A percentile compares a stretch with the other conserved stretches of the same genome.
Evolutionary conservation across 2,797 vertebrate species (phyloP).

Genomic region (Catharus ustulatus): DNA sequence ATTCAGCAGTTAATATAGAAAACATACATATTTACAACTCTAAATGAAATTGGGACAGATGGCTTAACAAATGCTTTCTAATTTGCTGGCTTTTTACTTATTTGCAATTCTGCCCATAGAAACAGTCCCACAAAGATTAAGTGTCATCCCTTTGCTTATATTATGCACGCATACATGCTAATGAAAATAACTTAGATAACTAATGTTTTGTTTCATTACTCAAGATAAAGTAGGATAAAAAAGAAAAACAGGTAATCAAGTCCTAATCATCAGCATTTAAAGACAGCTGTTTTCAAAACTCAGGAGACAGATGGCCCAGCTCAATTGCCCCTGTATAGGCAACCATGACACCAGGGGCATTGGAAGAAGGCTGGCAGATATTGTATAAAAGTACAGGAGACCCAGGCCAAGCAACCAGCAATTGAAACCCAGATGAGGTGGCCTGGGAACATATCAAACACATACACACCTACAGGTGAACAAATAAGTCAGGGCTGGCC

Average conservation of each 20-base stretch:
- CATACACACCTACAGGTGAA: background rate
- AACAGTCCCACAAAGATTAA: background rate
- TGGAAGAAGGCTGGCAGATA: background rate
- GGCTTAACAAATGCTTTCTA: background rate
- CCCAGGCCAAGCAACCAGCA: background rate
- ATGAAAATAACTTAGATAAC: background rate
- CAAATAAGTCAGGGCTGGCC: background rate
- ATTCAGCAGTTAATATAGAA: background rate
- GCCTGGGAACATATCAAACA: background rate
- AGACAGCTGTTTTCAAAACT: background rate
- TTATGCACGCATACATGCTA: background rate
- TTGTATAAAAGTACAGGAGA: background rate
- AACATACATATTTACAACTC: background rate
- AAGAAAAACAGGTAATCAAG: background rate
- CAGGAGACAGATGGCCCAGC: background rate
- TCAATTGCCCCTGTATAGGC: background rate
- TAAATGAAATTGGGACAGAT: background rate
- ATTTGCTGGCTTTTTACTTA: background rate
- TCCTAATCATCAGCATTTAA: background rate
- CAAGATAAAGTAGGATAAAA: background rate
- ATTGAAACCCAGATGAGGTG: background rate
- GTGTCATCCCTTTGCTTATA: background rate
- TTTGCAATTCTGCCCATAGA: background rate
- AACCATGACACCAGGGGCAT: background rate
- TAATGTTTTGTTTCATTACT: background rate